Base-by-base conservation (phyloP, 2,797 vertebrate species). In the Hydrocynus forskahlii region DNA sequence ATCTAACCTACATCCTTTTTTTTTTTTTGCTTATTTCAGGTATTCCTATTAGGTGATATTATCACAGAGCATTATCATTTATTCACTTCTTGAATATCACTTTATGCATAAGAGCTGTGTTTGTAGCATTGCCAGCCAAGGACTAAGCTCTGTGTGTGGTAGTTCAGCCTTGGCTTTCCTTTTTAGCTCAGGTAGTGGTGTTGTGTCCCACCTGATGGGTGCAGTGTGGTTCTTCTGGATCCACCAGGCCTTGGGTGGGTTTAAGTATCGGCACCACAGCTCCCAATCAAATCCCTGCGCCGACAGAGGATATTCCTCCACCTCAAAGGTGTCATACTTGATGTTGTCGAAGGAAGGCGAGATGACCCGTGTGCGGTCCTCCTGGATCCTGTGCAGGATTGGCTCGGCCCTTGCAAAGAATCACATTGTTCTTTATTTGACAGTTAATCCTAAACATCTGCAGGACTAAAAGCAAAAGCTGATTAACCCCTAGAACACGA, bases 231-330 rank as follows among this genome's bases (percentile, higher is more conserved):
- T 98, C 83, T 96, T 95, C 88, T 95, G 91, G 78, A 95, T 97
- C 97, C 97, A 99, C 97, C 97, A 99, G 8, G 96, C 94, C 84
- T 96, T 97, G 0, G 97, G 97, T 3, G 97, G 97, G 89, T 98
- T 99, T 87, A 99, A 91, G 81, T 99, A 99, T 1, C 97, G 94
- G 84, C 97, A 99, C 97, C 97, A 99, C 38, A 99, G 93, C 84
- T 99, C 97, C 97, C 97, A 99, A 93, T 99, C 97, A 38, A 98
- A 99, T 10, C 97, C 97, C 85, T 99, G 97, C 0, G 97, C 97
- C 0, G 97, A 97, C 21, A 99, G 92, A 0, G 97, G 97, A 87
- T 99, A 99, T 79, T 98, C 97, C 86, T 99, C 96, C 21, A 99
- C 95, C 90, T 99, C 97, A 84, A 99, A 98, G 67, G 95, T 98